These are phyloP conservation scores for Odontamblyopus lacepedii DNA, from an alignment of 2,797 vertebrate species.

Conservation along the genomic window DNA sequence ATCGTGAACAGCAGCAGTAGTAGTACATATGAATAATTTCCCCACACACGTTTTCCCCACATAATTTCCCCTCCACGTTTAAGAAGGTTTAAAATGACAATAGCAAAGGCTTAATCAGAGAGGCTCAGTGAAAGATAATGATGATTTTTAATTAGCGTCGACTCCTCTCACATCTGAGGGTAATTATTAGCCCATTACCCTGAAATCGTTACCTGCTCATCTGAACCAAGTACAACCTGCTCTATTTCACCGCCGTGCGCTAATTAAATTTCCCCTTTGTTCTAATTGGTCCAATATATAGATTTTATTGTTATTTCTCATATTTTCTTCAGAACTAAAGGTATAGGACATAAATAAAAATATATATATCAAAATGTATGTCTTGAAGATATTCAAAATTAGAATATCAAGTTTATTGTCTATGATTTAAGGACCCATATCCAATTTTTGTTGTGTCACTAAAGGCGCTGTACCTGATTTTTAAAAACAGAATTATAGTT, in stretches of 20 bases:
- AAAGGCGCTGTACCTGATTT: too few relatives aligned
- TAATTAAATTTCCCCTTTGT: constrained; percentile 18
- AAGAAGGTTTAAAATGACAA: constrained; percentile 7
- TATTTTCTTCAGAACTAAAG: not conserved
- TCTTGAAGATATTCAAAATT: too few relatives aligned
- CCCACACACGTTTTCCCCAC: not conserved
- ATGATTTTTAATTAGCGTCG: constrained; percentile 46
- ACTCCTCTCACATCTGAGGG: constrained; percentile 30
- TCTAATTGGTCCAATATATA: too few relatives aligned
- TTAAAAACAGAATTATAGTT: too few relatives aligned
- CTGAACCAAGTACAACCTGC: constrained; percentile 2
- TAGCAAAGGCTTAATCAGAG: constrained; percentile 24
- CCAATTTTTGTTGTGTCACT: too few relatives aligned
- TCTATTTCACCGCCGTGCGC: constrained; percentile 4
- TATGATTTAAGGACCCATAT: too few relatives aligned
- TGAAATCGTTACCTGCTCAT: constrained; percentile 36
- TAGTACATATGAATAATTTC: not conserved
- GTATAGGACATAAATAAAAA: too few relatives aligned
- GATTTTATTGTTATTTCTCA: too few relatives aligned
- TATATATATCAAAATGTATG: too few relatives aligned
- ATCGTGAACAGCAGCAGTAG: too few relatives aligned
- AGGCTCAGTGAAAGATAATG: constrained; percentile 47
- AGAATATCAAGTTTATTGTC: too few relatives aligned
- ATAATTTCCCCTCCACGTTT: not conserved
- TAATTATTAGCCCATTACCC: constrained; percentile 64